Conservation (phyloP, 2,888 invertebrate genomes). For the Lamproptera curius region DNA sequence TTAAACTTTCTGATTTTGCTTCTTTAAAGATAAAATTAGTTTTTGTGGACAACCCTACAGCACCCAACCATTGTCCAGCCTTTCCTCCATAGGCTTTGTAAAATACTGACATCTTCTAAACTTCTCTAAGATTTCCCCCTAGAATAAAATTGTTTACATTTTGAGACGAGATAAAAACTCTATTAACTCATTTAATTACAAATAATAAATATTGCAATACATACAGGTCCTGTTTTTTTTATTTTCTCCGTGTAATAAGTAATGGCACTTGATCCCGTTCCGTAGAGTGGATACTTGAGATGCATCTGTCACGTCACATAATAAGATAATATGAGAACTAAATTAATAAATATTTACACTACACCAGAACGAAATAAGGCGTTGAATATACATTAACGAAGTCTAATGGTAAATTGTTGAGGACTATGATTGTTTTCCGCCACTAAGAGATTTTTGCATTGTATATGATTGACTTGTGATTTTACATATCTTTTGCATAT, state of each 20-base stretch:
- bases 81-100: constrained; percentile 67
- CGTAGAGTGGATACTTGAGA: constrained; percentile 67
- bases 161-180: background rate
- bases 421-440: too few species aligned
- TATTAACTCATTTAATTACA: background rate
- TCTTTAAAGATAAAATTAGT: too few species aligned
- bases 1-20: too few species aligned
- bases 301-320: constrained; percentile 53
- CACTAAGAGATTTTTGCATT: too few species aligned
- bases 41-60: too few species aligned
- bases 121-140: constrained; percentile 71
- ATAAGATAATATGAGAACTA: background rate
- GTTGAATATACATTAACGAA: too few species aligned
- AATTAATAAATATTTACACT: too few species aligned
- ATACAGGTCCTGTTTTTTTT: constrained; percentile 60
- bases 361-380: too few species aligned
- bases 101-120: constrained; percentile 65
- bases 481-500: too few species aligned
- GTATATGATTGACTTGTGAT: too few species aligned
- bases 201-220: constrained; percentile 24
- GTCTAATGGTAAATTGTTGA: too few species aligned
- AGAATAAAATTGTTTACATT: constrained; percentile 8
- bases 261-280: constrained; percentile 67
- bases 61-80: constrained; percentile 68
- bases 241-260: constrained; percentile 64